Evolutionary conservation across 92 coral and sea anemone genomes (phyloP), one percentile per base, ranked within the genome.

Genomic region (Phenganax marumi): DNA sequence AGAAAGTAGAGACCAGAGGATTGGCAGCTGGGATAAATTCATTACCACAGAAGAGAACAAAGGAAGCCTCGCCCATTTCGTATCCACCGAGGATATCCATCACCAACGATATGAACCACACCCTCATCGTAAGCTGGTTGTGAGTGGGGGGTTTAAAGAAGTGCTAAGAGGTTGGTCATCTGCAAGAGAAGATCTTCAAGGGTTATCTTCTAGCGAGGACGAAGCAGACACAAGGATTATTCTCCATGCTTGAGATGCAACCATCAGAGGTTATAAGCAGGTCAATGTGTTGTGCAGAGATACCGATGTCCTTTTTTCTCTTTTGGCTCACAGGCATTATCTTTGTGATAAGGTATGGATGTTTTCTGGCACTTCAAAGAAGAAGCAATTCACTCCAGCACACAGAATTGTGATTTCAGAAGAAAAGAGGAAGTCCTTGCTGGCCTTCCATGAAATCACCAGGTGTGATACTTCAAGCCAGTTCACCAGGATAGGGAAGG

Each of bases 361-460:
- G 90, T 84, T 90, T 50, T 56, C 86, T 75, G 93, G 93, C 33
- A 87, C 90, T 49, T 52, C 90, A 54, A 87, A 68, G 55, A 68
- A 33, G 50, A 87, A 68, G 77, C 33, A 52, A 12, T 84, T 55
- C 51, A 66, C 82, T 22, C 89, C 90, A 76, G 82, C 87, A 17
- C 88, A 89, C 77, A 24, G 54, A 72, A 79, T 89, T 71, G 12
- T 12, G 22, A 12, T 82, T 51, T 39, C 66, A 49, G 89, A 89
- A 66, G 89, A 77, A 58, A 86, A 39, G 60, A 60, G 89, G 60
- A 62, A 77, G 22, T 89, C 92, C 50, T 75, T 89, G 68, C 82
- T 89, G 54, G 91, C 91, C 17, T 86, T 89, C 75, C 89, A 89
- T 62, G 84, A 89, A 12, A 63, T 89, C 49, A 89, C 91, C 21